Evolutionary conservation across 2,797 vertebrate genomes (phyloP).

Genomic region (Tinamus major): DNA sequence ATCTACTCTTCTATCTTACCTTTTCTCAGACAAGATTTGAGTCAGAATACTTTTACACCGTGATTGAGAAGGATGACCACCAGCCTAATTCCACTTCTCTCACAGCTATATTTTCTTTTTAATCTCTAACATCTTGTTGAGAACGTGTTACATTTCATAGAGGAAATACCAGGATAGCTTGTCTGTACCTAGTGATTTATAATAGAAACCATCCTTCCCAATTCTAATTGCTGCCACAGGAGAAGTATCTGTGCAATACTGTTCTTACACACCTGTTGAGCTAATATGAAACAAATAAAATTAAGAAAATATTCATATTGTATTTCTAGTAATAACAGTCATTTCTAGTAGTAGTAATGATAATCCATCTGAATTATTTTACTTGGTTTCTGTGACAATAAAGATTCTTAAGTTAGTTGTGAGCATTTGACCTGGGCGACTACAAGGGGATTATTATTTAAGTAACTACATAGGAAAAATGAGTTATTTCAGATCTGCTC

Average conservation of each 20-base stretch:
- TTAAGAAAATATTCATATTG: not conserved
- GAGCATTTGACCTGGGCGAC: not conserved
- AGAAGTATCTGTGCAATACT: not conserved
- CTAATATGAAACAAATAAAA: not conserved
- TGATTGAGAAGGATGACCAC: not conserved
- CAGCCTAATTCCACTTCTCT: not conserved
- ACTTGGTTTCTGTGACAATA: not conserved
- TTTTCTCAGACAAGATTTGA: not conserved
- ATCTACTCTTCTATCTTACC: not conserved
- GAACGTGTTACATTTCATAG: not conserved
- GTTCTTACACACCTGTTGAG: not conserved
- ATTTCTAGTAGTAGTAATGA: not conserved
- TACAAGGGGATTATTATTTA: not conserved
- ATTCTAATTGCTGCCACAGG: not conserved
- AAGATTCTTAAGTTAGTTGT: not conserved
- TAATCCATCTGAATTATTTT: not conserved
- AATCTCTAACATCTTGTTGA: not conserved
- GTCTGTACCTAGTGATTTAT: not conserved
- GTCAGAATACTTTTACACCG: not conserved
- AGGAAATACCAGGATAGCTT: not conserved
- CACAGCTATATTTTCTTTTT: not conserved
- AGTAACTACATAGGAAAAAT: not conserved
- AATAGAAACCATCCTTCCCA: not conserved
- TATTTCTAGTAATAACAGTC: not conserved
- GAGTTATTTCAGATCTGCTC: not conserved